Percentiles rank a stretch among this genome's conserved stretches.
Conservation (phyloP, 2,888 invertebrate genomes). For the Sinelater perroti region DNA sequence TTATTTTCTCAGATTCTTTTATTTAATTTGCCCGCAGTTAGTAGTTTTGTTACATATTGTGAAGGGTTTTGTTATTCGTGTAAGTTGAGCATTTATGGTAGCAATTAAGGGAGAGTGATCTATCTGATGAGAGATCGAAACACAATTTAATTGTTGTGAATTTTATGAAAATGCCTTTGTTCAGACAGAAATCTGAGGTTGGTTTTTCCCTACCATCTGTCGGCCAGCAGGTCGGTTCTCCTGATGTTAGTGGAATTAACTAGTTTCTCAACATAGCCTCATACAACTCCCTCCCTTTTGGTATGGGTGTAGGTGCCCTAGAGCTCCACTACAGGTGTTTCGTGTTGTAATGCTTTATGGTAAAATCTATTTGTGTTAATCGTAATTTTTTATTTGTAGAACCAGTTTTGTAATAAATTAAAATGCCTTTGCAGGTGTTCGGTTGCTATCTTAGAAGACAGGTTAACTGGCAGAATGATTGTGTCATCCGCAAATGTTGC, state of each 20-base stretch:
- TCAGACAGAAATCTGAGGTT: constrained; percentile 5
- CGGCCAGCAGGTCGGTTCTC: constrained; percentile 15
- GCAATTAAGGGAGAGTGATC: constrained; percentile 8
- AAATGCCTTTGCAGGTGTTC: too few relatives aligned
- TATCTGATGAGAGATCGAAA: not conserved
- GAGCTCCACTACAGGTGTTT: constrained; percentile 1
- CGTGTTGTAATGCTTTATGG: not conserved
- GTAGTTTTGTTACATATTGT: constrained; percentile 13
- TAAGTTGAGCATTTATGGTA: constrained; percentile 10
- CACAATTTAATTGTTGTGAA: not conserved
- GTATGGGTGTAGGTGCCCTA: constrained; percentile 2
- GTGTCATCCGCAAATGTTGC: too few relatives aligned
- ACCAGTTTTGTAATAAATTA: too few relatives aligned
- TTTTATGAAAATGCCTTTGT: constrained; percentile 1
- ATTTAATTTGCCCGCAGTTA: not conserved
- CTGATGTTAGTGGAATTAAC: constrained; percentile 3
- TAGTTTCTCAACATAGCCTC: not conserved
- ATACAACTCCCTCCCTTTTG: constrained; percentile 15
- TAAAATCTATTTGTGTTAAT: too few relatives aligned
- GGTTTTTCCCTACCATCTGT: constrained; percentile 8
- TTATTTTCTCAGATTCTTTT: constrained; percentile 3
- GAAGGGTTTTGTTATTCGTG: constrained; percentile 11
- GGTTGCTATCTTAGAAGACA: too few relatives aligned
- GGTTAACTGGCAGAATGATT: too few relatives aligned
- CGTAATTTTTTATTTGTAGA: too few relatives aligned